Conservation (phyloP, 92 coral and sea anemone genomes). For the Phenganax stokvisi region DNA sequence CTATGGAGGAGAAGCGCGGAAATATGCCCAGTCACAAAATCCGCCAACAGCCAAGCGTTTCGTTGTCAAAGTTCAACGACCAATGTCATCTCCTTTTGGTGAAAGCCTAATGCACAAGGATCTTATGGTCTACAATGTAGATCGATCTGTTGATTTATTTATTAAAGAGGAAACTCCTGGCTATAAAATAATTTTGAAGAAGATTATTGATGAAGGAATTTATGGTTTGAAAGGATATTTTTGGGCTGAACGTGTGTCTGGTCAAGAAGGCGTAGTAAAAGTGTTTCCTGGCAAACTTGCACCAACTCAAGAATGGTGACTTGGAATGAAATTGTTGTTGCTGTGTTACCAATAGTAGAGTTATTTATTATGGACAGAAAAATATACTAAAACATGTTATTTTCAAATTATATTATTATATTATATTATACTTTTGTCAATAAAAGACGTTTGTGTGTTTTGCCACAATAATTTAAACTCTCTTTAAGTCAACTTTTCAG, state of each 20-base stretch:
- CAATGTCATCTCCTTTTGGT: slow-evolving; percentile 11
- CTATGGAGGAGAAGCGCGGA: slow-evolving; percentile 32
- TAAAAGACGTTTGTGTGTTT: too few species aligned
- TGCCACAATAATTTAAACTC: too few species aligned
- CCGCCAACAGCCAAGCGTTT: slow-evolving; percentile 43
- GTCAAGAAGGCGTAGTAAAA: slow-evolving; percentile 14
- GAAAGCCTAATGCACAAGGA: slow-evolving; percentile 1
- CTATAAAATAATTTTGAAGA: slow-evolving; percentile 35
- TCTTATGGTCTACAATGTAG: slow-evolving; percentile 55
- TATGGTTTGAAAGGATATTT: slow-evolving; percentile 50
- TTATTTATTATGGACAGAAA: neutral
- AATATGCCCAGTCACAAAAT: slow-evolving; percentile 27
- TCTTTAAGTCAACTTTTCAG: too few species aligned
- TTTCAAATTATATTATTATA: neutral
- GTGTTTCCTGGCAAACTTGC: slow-evolving; percentile 55
- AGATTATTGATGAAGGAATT: slow-evolving; percentile 48
- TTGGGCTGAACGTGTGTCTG: slow-evolving; percentile 50
- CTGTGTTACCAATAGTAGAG: neutral
- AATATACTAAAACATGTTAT: neutral
- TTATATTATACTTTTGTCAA: too few species aligned
- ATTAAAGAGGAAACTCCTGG: slow-evolving; percentile 48
- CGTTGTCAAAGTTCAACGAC: slow-evolving; percentile 54
- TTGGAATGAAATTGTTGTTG: neutral
- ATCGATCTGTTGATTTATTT: slow-evolving; percentile 53
- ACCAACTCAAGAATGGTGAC: slow-evolving; percentile 49